These are phyloP conservation scores for Eulemur albifrons DNA, from an alignment of 2,797 vertebrate species.

Conservation along the genomic window DNA sequence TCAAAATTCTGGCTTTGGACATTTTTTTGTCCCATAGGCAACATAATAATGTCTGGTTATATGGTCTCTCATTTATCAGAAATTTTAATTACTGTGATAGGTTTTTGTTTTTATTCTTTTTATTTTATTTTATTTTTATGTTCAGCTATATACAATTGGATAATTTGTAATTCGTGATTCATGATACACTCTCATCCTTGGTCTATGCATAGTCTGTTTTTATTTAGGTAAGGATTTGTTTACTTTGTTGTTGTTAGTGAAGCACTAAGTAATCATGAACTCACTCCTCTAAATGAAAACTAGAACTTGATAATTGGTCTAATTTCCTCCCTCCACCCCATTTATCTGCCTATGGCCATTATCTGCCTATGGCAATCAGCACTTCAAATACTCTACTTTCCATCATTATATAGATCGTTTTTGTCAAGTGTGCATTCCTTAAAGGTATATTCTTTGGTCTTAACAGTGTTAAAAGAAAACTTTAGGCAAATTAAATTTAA, in stretches of 20 bases:
- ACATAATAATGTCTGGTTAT: background rate
- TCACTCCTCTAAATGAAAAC: background rate
- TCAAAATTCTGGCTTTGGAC: background rate
- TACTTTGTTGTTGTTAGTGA: background rate
- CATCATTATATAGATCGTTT: background rate
- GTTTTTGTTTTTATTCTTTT: background rate
- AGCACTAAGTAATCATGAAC: background rate
- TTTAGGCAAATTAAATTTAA: background rate
- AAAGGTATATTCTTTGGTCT: background rate
- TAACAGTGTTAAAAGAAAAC: background rate
- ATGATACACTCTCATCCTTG: background rate
- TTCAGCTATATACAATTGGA: background rate
- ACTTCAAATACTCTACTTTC: background rate
- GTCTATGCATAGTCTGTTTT: background rate
- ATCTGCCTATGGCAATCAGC: background rate
- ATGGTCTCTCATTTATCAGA: background rate
- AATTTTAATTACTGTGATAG: background rate
- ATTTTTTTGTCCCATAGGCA: background rate
- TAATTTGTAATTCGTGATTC: background rate
- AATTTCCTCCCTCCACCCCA: background rate
- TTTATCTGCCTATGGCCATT: background rate
- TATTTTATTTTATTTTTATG: background rate
- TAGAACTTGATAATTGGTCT: background rate
- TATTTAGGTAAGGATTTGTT: background rate
- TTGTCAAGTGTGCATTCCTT: background rate